Conservation (phyloP, 2,113 vertebrate species). For the Smithornis capensis region DNA sequence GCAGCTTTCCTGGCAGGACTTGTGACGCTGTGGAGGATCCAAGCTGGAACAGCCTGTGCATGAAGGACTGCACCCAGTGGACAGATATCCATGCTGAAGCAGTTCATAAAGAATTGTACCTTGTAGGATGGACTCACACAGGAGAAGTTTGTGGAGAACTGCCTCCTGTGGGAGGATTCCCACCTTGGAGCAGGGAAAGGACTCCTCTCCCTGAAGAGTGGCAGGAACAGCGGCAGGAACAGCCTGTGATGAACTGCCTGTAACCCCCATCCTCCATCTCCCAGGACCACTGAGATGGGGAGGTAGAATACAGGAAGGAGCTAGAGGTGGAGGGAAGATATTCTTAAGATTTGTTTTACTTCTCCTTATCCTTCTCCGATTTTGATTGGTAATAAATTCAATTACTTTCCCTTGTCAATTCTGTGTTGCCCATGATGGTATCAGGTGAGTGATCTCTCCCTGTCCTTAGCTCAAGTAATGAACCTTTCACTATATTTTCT, state of each 20-base stretch:
- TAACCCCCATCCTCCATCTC: background rate
- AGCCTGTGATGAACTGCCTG: background rate
- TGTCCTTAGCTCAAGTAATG: background rate
- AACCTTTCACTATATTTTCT: background rate
- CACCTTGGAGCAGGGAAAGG: background rate
- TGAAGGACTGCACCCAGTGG: background rate
- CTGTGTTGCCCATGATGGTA: background rate
- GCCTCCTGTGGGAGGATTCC: background rate
- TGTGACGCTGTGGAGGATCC: background rate
- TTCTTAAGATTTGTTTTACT: background rate
- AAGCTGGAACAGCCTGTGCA: background rate
- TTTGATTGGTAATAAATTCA: background rate
- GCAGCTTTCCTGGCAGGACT: background rate
- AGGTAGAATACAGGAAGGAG: background rate
- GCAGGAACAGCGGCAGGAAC: too few relatives aligned
- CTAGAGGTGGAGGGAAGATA: accelerated
- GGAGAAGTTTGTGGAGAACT: background rate
- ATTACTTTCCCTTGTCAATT: background rate
- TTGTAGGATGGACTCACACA: background rate
- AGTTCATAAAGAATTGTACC: background rate
- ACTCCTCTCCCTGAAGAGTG: too few relatives aligned
- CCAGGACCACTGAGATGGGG: too few relatives aligned
- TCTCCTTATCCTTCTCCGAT: background rate
- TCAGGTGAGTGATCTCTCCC: background rate
- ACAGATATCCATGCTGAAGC: background rate